Conservation (phyloP, 2,113 vertebrate species). For the Lycaon pictus region DNA sequence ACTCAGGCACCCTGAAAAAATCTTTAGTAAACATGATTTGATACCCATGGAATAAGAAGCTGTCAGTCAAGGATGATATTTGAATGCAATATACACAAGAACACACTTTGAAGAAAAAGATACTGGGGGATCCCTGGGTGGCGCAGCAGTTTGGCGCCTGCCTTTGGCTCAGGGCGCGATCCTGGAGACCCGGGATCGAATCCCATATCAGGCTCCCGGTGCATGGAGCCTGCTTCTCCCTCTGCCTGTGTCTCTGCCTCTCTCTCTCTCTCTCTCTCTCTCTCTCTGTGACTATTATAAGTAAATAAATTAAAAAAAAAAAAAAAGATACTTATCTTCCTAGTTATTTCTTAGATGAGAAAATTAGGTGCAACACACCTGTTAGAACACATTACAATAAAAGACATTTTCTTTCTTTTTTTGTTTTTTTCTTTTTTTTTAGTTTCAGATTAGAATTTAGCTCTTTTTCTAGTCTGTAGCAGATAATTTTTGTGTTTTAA, state of each 20-base stretch:
- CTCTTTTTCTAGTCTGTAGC: neutral
- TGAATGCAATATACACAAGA: neutral
- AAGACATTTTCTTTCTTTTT: neutral
- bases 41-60: neutral
- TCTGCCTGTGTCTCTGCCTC: too few relatives aligned
- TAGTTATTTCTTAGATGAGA: conserved; percentile 57
- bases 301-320: neutral
- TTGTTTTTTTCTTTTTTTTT: neutral
- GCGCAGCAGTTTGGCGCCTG: too few relatives aligned
- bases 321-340: neutral
- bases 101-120: neutral
- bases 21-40: conserved; percentile 53
- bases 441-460: conserved; percentile 19
- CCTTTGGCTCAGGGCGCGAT: too few relatives aligned
- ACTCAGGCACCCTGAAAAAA: neutral
- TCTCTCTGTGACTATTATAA: too few relatives aligned
- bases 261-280: too few relatives aligned
- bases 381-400: neutral
- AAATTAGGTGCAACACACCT: conserved; percentile 25
- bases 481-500: conserved; percentile 42
- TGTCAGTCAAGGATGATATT: neutral
- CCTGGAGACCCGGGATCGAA: too few relatives aligned
- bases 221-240: too few relatives aligned
- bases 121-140: too few relatives aligned
- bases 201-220: too few relatives aligned